phyloP scores from a whole-genome alignment of 2,888 invertebrate genomes.

The Melikaiella ostensackeni region DNA sequence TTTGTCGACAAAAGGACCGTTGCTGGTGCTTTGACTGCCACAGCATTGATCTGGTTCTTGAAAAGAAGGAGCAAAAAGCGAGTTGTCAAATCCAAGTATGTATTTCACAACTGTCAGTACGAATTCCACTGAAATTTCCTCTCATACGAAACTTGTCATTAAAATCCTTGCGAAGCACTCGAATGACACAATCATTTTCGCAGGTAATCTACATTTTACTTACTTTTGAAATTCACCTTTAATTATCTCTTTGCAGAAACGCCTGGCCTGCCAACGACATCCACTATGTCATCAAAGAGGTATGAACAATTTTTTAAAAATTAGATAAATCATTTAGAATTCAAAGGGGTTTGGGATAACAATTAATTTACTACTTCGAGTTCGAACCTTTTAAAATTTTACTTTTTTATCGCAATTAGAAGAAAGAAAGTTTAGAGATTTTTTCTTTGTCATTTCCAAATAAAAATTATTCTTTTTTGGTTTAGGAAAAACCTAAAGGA shows the following conservation, averaged over 20 bases:
- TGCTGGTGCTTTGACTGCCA: constrained; percentile 82
- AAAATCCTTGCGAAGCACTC: constrained; percentile 41
- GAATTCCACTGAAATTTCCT: constrained; percentile 19
- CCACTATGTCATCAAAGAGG: constrained; percentile 88
- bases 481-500: constrained; percentile 74
- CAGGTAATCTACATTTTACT: constrained; percentile 4
- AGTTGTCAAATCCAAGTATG: constrained; percentile 54
- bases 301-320: constrained; percentile 60
- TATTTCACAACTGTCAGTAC: constrained; percentile 36
- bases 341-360: no score
- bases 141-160: constrained; percentile 13
- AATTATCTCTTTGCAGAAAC: constrained; percentile 74
- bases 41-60: constrained; percentile 68
- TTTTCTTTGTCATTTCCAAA: not conserved
- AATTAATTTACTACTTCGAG: not conserved
- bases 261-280: constrained; percentile 84
- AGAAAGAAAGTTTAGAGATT: not conserved
- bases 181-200: not conserved
- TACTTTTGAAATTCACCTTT: constrained; percentile 28
- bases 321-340: not conserved
- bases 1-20: constrained; percentile 84
- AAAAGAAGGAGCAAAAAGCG: constrained; percentile 63
- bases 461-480: not conserved
- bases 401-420: not conserved
- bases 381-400: not conserved